A percentile compares a stretch with the other conserved stretches of the same genome.
These are phyloP conservation scores for Ametastegia equiseti DNA, from an alignment of 2,888 invertebrate species.

Conservation along the genomic window DNA sequence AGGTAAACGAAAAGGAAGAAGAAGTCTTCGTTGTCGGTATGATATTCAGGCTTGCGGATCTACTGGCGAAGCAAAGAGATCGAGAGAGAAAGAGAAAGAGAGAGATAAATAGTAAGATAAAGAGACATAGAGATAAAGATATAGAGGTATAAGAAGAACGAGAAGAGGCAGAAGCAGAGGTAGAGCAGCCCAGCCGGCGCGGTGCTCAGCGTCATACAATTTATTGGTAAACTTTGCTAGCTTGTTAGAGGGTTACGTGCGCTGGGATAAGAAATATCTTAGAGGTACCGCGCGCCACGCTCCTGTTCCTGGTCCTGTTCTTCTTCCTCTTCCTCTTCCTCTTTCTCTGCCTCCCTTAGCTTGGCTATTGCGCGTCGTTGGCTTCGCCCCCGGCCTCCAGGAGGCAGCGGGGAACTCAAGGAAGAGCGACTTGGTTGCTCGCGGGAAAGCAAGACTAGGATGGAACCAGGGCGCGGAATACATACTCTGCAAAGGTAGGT, in stretches of 20 bases:
- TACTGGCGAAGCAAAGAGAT: no score
- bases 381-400: constrained; percentile 29
- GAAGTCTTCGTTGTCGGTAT: no score
- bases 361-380: constrained; percentile 42
- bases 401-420: neutral
- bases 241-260: constrained; percentile 75
- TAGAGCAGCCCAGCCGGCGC: constrained; percentile 57
- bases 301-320: constrained; percentile 44
- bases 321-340: constrained; percentile 43
- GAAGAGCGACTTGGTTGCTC: constrained; percentile 26
- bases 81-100: no score
- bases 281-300: constrained; percentile 51
- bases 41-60: no score
- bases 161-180: neutral
- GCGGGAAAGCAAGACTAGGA: constrained; percentile 3
- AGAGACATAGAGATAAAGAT: neutral
- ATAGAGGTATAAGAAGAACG: neutral
- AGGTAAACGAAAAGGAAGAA: no score
- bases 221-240: constrained; percentile 76
- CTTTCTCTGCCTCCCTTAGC: constrained; percentile 44
- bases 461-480: constrained; percentile 48
- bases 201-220: constrained; percentile 72
- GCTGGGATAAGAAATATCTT: constrained; percentile 74
- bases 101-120: neutral
- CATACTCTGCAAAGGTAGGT: constrained; percentile 61